These are phyloP conservation scores for Imbricaverruca yamaguchii DNA, from an alignment of 2,888 invertebrate species.

Conservation along the genomic window DNA sequence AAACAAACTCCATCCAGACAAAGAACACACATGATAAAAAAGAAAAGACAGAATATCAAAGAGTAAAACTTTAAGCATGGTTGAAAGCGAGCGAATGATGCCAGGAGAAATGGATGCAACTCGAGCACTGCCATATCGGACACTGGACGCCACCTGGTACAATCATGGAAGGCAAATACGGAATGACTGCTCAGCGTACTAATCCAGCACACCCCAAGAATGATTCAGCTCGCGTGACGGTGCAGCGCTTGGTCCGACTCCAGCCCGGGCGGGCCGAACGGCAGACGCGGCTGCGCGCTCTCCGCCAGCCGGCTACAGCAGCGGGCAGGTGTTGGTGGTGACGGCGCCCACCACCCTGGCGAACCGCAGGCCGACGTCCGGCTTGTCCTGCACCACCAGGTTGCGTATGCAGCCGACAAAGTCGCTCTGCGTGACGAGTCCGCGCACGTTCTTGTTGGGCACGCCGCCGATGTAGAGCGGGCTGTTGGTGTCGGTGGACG, in stretches of 20 bases:
- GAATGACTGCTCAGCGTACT: background rate
- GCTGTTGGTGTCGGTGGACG: conserved; percentile 60
- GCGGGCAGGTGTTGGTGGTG: conserved; percentile 69
- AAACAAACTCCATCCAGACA: background rate
- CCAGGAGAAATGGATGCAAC: background rate
- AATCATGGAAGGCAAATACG: background rate
- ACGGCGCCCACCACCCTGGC: conserved; percentile 63
- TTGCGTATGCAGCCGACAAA: conserved; percentile 70
- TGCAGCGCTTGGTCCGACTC: background rate
- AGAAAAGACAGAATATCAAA: background rate
- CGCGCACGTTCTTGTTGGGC: conserved; percentile 51
- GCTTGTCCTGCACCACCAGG: conserved; percentile 42
- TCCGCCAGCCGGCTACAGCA: conserved; percentile 49
- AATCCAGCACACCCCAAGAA: background rate
- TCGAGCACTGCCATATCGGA: background rate
- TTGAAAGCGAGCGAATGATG: background rate
- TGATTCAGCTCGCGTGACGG: background rate
- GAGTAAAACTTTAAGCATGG: background rate
- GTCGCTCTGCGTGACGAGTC: conserved; percentile 56
- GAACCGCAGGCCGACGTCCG: conserved; percentile 45
- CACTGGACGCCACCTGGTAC: background rate
- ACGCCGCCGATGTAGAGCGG: conserved; percentile 89
- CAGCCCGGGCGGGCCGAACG: background rate
- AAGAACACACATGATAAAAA: background rate
- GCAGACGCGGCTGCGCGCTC: background rate